phyloP scores from a whole-genome alignment of 2,888 invertebrate genomes.

The Machimus rusticus region DNA sequence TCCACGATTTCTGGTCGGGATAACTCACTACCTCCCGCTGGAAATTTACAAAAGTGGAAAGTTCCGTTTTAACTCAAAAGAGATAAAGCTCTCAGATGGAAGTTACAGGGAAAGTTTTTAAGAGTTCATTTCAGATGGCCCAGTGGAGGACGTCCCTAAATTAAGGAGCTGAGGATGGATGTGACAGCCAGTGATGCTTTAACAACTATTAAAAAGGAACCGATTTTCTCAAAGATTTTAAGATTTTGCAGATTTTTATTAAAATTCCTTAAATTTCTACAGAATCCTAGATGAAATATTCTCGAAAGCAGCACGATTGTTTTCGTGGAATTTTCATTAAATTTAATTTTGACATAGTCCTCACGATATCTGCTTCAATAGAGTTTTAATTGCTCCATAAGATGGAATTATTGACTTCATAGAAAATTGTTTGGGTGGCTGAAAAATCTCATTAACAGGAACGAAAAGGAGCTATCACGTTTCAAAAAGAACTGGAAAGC shows the following conservation, averaged over 20 bases:
- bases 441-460: not conserved
- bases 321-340: conserved; percentile 16
- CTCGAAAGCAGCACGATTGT: not conserved
- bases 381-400: not conserved
- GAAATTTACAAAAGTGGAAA: conserved; percentile 26
- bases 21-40: not conserved
- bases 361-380: not conserved
- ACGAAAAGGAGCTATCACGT: not conserved
- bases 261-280: conserved; percentile 12
- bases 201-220: not conserved
- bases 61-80: conserved; percentile 17
- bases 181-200: conserved; percentile 25
- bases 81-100: conserved; percentile 29
- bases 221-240: not conserved
- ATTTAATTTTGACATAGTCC: not conserved
- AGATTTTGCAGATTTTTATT: conserved; percentile 15
- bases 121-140: conserved; percentile 16
- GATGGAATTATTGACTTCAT: not conserved
- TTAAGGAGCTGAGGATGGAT: conserved; percentile 25
- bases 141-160: conserved; percentile 16
- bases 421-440: not conserved
- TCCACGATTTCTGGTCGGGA: conserved; percentile 23
- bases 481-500: not conserved
- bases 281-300: not conserved
- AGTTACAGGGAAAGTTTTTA: conserved; percentile 31